Percentiles rank a stretch among this genome's conserved stretches.
These are phyloP conservation scores for Heteractis magnifica DNA, from an alignment of 92 coral and sea anemone species.

Conservation along the genomic window DNA sequence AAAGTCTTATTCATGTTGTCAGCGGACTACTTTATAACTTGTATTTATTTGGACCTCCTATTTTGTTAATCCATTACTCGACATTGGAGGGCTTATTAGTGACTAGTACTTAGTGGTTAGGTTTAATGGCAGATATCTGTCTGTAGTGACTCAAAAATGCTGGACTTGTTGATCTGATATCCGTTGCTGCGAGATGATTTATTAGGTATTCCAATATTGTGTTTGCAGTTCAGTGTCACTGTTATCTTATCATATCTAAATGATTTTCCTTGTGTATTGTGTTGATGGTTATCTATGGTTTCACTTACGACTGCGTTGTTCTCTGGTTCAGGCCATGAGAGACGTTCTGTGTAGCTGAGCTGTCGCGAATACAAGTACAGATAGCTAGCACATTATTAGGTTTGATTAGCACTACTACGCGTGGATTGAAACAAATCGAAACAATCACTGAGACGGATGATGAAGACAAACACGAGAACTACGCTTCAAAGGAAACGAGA, in stretches of 20 bases:
- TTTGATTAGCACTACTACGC: neutral
- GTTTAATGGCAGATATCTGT: neutral
- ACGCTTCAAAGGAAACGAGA: neutral
- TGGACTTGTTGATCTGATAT: neutral
- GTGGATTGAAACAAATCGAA: conserved; percentile 1
- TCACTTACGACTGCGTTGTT: neutral
- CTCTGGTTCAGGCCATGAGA: neutral
- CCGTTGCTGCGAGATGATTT: neutral
- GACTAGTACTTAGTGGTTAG: neutral
- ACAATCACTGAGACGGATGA: conserved; percentile 2
- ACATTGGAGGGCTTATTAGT: neutral
- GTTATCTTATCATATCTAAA: conserved; percentile 5
- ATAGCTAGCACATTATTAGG: neutral
- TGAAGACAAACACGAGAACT: neutral
- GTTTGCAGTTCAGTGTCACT: neutral
- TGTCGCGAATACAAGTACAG: neutral
- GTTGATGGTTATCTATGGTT: neutral
- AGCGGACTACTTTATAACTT: neutral
- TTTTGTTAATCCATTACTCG: conserved; percentile 1
- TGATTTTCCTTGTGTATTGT: conserved; percentile 1
- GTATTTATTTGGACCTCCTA: neutral
- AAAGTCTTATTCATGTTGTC: neutral
- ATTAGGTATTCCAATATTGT: neutral
- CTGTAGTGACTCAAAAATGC: neutral
- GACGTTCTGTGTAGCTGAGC: neutral